Percentiles rank a stretch among this genome's conserved stretches.
phyloP scores from a whole-genome alignment of 2,888 invertebrate species.

The Drosophila parthenogenetica region DNA sequence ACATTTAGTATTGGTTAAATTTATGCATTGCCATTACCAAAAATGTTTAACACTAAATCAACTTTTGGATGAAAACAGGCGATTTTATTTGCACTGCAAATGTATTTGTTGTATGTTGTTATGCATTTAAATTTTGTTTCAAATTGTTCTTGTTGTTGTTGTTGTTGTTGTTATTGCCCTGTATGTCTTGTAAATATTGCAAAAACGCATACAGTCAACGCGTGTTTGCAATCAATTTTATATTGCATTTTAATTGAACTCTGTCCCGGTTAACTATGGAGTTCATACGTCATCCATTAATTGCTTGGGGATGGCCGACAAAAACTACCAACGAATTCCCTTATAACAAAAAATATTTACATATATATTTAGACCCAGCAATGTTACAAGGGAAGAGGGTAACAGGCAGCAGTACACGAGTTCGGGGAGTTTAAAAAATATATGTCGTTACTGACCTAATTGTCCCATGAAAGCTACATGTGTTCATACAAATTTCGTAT shows the following conservation, averaged over 20 bases:
- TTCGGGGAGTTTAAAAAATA: too few species aligned
- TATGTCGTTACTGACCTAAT: too few species aligned
- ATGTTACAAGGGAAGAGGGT: background rate
- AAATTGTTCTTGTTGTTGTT: constrained; percentile 12
- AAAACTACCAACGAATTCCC: constrained; percentile 16
- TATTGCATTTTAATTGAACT: constrained; percentile 62
- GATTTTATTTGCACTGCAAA: constrained; percentile 25
- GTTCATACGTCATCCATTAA: constrained; percentile 36
- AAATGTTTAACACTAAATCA: constrained; percentile 29
- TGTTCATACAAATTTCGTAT: too few species aligned
- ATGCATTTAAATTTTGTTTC: constrained; percentile 6
- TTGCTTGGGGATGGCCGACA: constrained; percentile 29
- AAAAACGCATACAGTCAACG: constrained; percentile 23
- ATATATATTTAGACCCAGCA: background rate
- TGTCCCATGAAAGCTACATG: too few species aligned
- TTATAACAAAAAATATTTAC: background rate
- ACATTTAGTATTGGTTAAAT: constrained; percentile 1
- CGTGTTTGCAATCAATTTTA: constrained; percentile 43
- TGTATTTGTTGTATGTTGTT: constrained; percentile 19
- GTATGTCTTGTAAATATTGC: constrained; percentile 35
- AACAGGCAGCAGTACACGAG: too few species aligned
- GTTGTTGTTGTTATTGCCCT: background rate
- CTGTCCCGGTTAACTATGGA: constrained; percentile 29
- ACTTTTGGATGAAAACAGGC: constrained; percentile 23
- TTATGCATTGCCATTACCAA: constrained; percentile 21